phyloP scores from a whole-genome alignment of 2,888 invertebrate genomes.

The Oscheius onirici region DNA sequence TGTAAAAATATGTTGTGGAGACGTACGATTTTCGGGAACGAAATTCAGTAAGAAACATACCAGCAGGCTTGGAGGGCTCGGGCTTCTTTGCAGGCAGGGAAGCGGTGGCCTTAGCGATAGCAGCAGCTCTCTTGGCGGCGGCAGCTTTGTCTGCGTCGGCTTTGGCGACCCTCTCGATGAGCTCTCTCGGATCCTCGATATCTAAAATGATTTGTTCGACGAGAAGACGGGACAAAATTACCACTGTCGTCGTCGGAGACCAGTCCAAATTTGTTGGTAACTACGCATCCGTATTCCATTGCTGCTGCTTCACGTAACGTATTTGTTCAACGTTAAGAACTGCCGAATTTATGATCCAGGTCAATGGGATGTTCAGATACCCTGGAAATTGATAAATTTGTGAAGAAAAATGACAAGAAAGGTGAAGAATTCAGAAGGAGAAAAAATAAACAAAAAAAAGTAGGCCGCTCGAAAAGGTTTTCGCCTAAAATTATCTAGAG shows the following conservation, averaged over 20 bases:
- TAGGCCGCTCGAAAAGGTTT: too few relatives aligned
- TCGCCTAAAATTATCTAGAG: too few relatives aligned
- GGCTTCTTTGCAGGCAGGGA: constrained; percentile 14
- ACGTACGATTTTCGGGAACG: neutral
- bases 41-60: neutral
- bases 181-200: constrained; percentile 59
- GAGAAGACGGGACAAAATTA: neutral
- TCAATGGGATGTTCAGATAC: too few relatives aligned
- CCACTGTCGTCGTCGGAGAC: constrained; percentile 63
- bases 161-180: constrained; percentile 54
- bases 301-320: constrained; percentile 18
- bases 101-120: constrained; percentile 3
- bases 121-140: constrained; percentile 41
- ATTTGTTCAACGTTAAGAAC: too few relatives aligned
- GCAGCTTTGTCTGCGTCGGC: constrained; percentile 53
- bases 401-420: too few relatives aligned
- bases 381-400: too few relatives aligned
- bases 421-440: too few relatives aligned
- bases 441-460: too few relatives aligned
- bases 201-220: constrained; percentile 42
- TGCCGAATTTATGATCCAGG: too few relatives aligned
- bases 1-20: neutral
- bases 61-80: constrained; percentile 22
- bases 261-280: constrained; percentile 64
- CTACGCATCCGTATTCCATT: constrained; percentile 60